Evolutionary conservation across 2,888 invertebrate genomes (phyloP), one percentile per base, ranked within the genome.

Genomic region (Theretra japonica): DNA sequence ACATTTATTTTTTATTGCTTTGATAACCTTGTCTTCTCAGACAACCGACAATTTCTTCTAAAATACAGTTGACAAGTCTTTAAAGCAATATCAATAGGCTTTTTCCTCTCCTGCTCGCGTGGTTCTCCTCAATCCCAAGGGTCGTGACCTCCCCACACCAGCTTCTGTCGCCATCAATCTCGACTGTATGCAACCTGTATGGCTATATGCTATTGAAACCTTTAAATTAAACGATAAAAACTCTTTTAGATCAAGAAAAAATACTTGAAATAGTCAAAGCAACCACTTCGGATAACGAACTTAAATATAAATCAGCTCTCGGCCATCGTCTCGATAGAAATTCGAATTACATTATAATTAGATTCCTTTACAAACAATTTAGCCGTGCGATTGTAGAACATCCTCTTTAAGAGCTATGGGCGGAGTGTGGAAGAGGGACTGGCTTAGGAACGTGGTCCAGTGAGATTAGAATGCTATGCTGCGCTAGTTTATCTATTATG

Each of bases 281-380:
- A 48, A 4, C 23, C 41, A 48, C 48, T 48, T 65, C 65, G 23
- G 17, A 17, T 48, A 65, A 48, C 65, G 48, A 48, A 65, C 23
- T 15, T 41, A 30, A 68, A 48, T 17, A 7, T 72, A 68, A 73
- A 75, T 48, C 59, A 69, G 73, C 74, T 70, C 56, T 71, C 21
- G 48, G 62, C n/a, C 21, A 25, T 57, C 41, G 25, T 68, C 50
- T 25, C 21, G 19, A 68, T 68, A 28, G 53, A 68, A 30, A 68
- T 58, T 58, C 33, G 28, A 33, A 58, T 71, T 56, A 71, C 53
- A 71, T 68, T 71, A 56, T 58, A 59, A 68, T 59, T 68, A 72
- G 71, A 72, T 72, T 72, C 58, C 71, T 68, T 68, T 48, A 21
- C 68, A 71, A 71, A 71, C 68, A 57, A 68, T 68, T 71, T 58